phyloP scores from a whole-genome alignment of 1,140 invertebrate species.

The Catajapyx aquilonaris region DNA sequence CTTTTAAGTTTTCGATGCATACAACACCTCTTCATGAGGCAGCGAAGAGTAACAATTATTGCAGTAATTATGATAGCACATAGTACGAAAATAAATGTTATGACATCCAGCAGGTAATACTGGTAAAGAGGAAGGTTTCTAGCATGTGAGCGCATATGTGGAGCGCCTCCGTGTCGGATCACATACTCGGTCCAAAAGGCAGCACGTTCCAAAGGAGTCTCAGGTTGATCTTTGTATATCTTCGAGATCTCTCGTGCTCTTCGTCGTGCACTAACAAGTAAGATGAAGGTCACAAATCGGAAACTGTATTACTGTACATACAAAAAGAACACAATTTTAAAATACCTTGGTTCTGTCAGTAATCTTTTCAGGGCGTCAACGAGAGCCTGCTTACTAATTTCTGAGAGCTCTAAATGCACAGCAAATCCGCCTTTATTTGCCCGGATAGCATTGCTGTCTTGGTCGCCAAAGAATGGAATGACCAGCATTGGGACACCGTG shows the following conservation, averaged over 20 bases:
- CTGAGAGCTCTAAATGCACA: no score
- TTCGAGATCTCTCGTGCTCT: not conserved
- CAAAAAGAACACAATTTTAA: no score
- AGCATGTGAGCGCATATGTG: conserved; percentile 9
- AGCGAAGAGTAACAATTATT: no score
- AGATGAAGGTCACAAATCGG: no score
- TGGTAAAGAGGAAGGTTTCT: conserved; percentile 10
- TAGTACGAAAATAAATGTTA: conserved; percentile 1
- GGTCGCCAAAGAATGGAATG: conserved; percentile 37
- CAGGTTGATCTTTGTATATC: conserved; percentile 12
- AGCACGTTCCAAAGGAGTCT: conserved; percentile 12
- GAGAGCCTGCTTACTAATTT: no score
- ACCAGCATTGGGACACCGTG: conserved; percentile 38
- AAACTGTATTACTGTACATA: no score
- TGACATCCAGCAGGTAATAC: conserved; percentile 10
- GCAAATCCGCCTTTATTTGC: no score
- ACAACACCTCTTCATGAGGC: no score
- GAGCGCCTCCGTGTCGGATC: conserved; percentile 13
- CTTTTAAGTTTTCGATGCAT: no score
- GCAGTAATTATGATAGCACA: not conserved
- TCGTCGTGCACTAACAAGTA: conserved; percentile 6
- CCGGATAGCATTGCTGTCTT: no score
- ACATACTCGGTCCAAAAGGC: conserved; percentile 17
- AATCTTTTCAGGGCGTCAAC: no score
- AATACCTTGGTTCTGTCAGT: no score